Evolutionary conservation across 1,140 invertebrate species (phyloP).

Genomic region (Intoshia linei): DNA sequence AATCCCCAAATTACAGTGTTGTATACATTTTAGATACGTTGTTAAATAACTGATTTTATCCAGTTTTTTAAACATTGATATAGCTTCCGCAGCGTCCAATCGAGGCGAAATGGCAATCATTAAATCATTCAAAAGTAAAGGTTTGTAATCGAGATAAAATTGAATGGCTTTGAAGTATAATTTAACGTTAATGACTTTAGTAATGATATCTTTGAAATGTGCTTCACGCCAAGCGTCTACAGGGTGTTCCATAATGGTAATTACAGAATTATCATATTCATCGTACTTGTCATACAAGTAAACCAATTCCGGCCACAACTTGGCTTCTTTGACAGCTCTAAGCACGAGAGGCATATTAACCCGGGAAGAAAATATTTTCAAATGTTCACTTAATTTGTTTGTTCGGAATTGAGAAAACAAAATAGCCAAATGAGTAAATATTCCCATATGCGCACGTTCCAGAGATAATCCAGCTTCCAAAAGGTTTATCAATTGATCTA

Average conservation of each 20-base stretch:
- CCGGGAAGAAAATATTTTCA: slow-evolving; percentile 93
- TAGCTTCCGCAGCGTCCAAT: slow-evolving; percentile 70
- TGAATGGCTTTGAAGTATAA: slow-evolving; percentile 94
- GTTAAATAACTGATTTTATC: slow-evolving; percentile 72
- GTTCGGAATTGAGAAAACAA: slow-evolving; percentile 96
- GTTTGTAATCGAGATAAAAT: slow-evolving; percentile 92
- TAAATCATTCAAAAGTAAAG: slow-evolving; percentile 72
- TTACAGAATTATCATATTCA: slow-evolving; percentile 90
- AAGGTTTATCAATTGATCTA: slow-evolving; percentile 77
- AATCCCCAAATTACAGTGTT: slow-evolving; percentile 80
- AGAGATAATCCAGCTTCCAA: slow-evolving; percentile 74
- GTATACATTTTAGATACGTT: slow-evolving; percentile 75
- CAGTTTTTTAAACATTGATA: slow-evolving; percentile 34
- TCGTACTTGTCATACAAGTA: slow-evolving; percentile 99
- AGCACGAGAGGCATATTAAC: slow-evolving; percentile 91
- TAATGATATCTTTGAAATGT: slow-evolving; percentile 96
- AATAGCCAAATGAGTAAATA: slow-evolving; percentile 96
- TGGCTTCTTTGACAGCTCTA: slow-evolving; percentile 76
- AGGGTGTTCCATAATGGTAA: slow-evolving; percentile 98
- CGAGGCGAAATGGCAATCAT: slow-evolving; percentile 68
- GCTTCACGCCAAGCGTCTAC: slow-evolving; percentile 94
- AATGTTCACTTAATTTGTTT: slow-evolving; percentile 85
- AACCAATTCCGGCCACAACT: slow-evolving; percentile 89
- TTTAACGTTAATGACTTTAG: slow-evolving; percentile 94
- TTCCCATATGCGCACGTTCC: slow-evolving; percentile 95